These are phyloP conservation scores for Saxidomus purpurata DNA, from an alignment of 1,140 invertebrate genomes.

Conservation along the genomic window DNA sequence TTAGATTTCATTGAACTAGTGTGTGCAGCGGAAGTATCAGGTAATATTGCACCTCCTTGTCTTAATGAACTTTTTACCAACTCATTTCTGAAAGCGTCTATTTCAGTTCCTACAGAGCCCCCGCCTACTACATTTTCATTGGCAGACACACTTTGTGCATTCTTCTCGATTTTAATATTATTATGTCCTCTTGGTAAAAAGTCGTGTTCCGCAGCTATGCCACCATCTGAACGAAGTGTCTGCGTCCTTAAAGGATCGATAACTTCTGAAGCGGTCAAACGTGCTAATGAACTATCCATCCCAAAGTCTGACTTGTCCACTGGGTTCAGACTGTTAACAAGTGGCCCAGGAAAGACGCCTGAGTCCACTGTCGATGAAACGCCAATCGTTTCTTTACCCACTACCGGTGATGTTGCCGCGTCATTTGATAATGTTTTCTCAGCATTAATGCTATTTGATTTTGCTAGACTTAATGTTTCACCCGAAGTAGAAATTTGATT, in stretches of 20 bases:
- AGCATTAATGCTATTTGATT: too few relatives aligned
- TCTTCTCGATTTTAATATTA: neutral
- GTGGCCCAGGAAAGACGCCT: neutral
- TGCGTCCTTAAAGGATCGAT: conserved; percentile 20
- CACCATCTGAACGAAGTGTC: neutral
- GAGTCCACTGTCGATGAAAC: too few relatives aligned
- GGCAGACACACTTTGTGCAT: neutral
- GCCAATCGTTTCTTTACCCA: too few relatives aligned
- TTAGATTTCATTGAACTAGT: neutral
- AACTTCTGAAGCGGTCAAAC: neutral
- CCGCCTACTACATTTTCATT: neutral
- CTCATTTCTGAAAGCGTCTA: conserved; percentile 13
- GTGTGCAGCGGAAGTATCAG: neutral
- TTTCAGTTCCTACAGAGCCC: neutral
- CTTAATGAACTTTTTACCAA: neutral
- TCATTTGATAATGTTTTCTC: too few relatives aligned
- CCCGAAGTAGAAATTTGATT: neutral
- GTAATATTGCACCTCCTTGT: neutral
- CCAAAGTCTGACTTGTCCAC: neutral
- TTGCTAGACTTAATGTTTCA: too few relatives aligned
- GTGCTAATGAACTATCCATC: neutral
- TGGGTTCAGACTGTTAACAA: neutral
- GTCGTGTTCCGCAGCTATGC: neutral
- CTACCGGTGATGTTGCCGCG: too few relatives aligned
- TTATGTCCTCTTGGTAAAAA: neutral